Conservation (phyloP, 1,140 invertebrate genomes). For the Chrysomallon squamiferum region DNA sequence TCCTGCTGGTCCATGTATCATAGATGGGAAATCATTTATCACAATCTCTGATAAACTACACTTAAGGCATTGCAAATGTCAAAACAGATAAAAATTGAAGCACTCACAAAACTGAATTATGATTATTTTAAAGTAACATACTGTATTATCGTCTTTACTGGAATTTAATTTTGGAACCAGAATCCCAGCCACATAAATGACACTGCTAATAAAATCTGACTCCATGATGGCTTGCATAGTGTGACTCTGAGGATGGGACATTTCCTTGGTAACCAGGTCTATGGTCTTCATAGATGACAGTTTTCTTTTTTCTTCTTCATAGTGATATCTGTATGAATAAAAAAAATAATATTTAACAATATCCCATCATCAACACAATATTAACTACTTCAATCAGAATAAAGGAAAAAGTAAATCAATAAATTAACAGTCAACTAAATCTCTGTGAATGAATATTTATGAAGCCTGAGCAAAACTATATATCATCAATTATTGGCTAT, state of each 20-base stretch:
- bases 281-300: neutral
- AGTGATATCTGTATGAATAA: neutral
- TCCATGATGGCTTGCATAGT: neutral
- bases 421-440: too few species aligned
- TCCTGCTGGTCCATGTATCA: too few species aligned
- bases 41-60: too few species aligned
- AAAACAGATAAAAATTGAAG: too few species aligned
- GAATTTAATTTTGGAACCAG: slow-evolving; percentile 12
- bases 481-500: neutral
- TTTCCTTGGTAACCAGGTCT: neutral
- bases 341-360: neutral
- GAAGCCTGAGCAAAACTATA: too few species aligned
- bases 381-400: neutral
- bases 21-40: too few species aligned
- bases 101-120: too few species aligned
- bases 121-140: neutral
- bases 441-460: too few species aligned
- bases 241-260: neutral
- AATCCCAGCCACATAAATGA: slow-evolving; percentile 8
- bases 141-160: neutral
- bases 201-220: slow-evolving; percentile 1
- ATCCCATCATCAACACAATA: neutral
- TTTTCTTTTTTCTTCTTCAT: neutral
- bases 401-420: neutral
- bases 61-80: too few species aligned